Conservation (phyloP, 2,113 vertebrate species). For the Leucopsar rothschildi region DNA sequence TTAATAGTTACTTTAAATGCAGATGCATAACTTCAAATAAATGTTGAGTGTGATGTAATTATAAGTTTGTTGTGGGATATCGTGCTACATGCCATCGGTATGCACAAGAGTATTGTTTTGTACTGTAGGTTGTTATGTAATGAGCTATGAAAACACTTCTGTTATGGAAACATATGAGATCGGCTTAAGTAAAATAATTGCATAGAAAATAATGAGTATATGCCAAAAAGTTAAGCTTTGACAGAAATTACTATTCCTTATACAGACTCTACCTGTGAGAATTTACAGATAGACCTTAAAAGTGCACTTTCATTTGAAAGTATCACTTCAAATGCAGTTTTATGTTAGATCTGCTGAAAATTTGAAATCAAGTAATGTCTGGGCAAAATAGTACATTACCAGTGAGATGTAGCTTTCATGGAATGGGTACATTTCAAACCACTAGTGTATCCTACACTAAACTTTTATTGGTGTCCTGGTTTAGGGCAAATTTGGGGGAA, state of each 20-base stretch:
- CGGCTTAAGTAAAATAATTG: neutral
- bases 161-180: neutral
- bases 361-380: too few species aligned
- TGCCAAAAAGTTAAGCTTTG: neutral
- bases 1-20: conserved; percentile 72
- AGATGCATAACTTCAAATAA: conserved; percentile 77
- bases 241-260: neutral
- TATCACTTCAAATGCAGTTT: too few species aligned
- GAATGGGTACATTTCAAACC: neutral
- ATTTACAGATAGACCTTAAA: neutral
- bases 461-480: conserved; percentile 72
- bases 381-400: neutral
- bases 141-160: neutral
- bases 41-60: conserved; percentile 94
- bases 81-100: neutral
- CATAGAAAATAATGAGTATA: neutral
- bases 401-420: neutral
- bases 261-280: neutral
- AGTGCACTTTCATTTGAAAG: neutral
- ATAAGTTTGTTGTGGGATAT: conserved; percentile 95
- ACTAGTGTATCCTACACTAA: conserved; percentile 91
- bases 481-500: too few species aligned
- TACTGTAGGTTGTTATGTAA: neutral
- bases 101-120: neutral
- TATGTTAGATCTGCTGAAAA: too few species aligned